Base-by-base conservation (phyloP, 2,888 invertebrate genomes). In the Neoaliturus tenellus region DNA sequence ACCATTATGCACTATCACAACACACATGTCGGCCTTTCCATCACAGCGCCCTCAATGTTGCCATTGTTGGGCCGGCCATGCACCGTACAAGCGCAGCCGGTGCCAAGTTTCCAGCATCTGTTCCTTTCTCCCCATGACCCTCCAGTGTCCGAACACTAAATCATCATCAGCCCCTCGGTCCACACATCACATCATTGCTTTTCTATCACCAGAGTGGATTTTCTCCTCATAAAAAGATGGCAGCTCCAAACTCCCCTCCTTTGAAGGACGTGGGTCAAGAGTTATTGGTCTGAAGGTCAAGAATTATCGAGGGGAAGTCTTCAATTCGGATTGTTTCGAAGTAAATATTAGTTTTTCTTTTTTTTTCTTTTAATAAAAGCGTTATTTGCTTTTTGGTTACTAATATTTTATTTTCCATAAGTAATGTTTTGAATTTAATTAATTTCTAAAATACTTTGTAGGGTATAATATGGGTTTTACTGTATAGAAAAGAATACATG, bases 211-310 rank as follows among this genome's bases (percentile, higher is more conserved):
- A 20, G 8, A 62, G 62, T 62, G 62, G 62, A 62, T 62, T 62
- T 62, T 62, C 62, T 62, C 62, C 62, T 62, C 31, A 62, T 62
- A 62, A 62, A 62, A 62, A 62, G 62, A 62, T 62, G 28, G 31
- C 62, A 31, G 28, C 62, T 28, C 31, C 62, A 28, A 25, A 28
- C 28, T 62, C 62, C 62, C 62, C 62, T 17, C 8, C 55, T 6
- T 23, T 20, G 55, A 48, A 35, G n/a, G n/a, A n/a, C n/a, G n/a
- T n/a, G n/a, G n/a, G n/a, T n/a, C n/a, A n/a, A n/a, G n/a, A n/a
- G n/a, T n/a, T n/a, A n/a, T n/a, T n/a, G n/a, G n/a, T 44, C 17
- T 44, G 44, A 44, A n/a, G n/a, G n/a, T 44, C 44, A 14, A 44
- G 44, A 44, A 17, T 44, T 44, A 44, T 44, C 17, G 44, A 44